Conservation (phyloP, 2,113 vertebrate genomes). For the Cepphus grylle region DNA sequence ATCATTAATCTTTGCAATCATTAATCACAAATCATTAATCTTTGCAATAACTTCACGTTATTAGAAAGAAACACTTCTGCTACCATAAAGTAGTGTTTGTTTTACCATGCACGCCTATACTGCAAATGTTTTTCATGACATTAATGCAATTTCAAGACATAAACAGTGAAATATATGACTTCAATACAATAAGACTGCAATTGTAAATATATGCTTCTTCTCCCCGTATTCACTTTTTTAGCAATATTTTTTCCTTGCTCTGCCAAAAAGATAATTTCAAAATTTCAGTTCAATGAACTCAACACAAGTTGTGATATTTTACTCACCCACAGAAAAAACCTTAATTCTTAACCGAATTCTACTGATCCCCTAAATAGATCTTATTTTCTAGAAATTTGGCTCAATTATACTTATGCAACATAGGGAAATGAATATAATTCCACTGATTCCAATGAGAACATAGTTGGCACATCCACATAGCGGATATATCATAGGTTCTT, state of each 20-base stretch:
- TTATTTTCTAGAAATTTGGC: background rate
- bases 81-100: background rate
- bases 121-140: background rate
- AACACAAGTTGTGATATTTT: background rate
- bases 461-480: background rate
- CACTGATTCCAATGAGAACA: background rate
- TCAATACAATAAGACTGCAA: background rate
- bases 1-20: background rate
- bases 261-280: background rate
- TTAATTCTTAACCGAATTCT: background rate
- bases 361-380: background rate
- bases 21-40: background rate
- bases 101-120: background rate
- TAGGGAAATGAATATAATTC: background rate
- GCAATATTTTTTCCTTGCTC: background rate
- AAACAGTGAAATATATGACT: background rate
- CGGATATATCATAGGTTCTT: background rate
- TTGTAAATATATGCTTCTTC: background rate
- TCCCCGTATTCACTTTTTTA: background rate
- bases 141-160: background rate
- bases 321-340: background rate
- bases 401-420: background rate
- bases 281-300: background rate
- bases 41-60: background rate
- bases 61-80: background rate